These are phyloP conservation scores for Drosophila austrosaltans DNA, from an alignment of 2,888 invertebrate species.

Conservation along the genomic window DNA sequence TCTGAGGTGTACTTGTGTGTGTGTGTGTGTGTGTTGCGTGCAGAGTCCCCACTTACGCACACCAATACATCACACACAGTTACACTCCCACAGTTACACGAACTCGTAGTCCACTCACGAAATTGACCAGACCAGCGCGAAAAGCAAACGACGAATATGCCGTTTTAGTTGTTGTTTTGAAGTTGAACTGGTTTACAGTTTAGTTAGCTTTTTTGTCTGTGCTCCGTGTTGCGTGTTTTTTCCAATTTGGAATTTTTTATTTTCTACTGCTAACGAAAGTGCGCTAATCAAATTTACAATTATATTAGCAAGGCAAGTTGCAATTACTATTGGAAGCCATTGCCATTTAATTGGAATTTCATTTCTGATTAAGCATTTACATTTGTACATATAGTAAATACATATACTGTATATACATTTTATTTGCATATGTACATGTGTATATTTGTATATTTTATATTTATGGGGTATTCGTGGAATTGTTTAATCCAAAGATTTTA, in stretches of 20 bases:
- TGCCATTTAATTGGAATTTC: conserved; percentile 24
- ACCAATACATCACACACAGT: background rate
- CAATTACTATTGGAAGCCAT: conserved; percentile 26
- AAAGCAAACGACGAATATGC: conserved; percentile 50
- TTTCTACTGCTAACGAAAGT: conserved; percentile 36
- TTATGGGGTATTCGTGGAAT: too few relatives aligned
- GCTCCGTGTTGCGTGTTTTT: conserved; percentile 69
- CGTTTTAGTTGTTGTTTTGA: conserved; percentile 73
- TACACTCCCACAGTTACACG: conserved; percentile 34
- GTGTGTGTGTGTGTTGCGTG: conserved; percentile 67
- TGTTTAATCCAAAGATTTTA: too few relatives aligned
- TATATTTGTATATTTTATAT: background rate
- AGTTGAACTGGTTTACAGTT: conserved; percentile 80
- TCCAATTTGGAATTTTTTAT: conserved; percentile 34
- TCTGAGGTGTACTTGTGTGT: conserved; percentile 56
- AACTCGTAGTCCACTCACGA: conserved; percentile 51
- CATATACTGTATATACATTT: background rate
- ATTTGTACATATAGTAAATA: background rate
- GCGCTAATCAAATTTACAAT: conserved; percentile 29
- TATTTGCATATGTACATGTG: background rate
- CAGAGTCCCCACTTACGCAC: conserved; percentile 27
- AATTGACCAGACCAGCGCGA: conserved; percentile 75
- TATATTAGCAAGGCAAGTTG: conserved; percentile 41
- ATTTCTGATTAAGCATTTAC: conserved; percentile 4
- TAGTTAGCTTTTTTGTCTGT: conserved; percentile 36